Evolutionary conservation across 2,113 vertebrate species (phyloP), one percentile per base, ranked within the genome.

Genomic region (Craseonycteris thonglongyai): DNA sequence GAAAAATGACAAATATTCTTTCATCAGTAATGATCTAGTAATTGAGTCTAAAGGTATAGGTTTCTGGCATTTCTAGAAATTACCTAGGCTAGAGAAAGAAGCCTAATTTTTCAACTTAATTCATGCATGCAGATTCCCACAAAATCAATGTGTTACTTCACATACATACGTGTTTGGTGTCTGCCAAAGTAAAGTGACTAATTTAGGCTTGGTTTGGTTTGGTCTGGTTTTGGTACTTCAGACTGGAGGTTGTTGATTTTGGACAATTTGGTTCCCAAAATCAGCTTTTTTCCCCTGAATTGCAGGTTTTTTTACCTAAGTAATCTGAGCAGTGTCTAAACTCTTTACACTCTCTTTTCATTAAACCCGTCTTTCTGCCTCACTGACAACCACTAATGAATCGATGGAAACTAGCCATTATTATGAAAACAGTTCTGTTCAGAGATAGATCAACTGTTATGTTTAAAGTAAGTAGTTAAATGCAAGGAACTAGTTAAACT

Each of bases 161-260:
- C 28, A 11, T 0, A 14, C 0, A 4, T 0, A 7, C 19, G 26
- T 6, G 19, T 14, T 14, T 47, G 6, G 40, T 51, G 10, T 7
- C 38, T 49, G 45, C 49, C 63, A n/a, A 12, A 28, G 47, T 9
- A 4, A 49, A 81, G 38, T 12, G 30, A 51, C 3, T 13, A 24
- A 6, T 6, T 3, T 28, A 30, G 40, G 58, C 24, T 45, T 22
- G 9, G 33, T 11, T 45, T 28, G 2, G 47, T 33, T 47, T 35
- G 28, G 47, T 33, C 40, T 35, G 28, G 45, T 16, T 33, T 83
- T 6, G 45, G 47, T 8, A 14, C 7, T 81, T 12, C 35, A 16
- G 47, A 54, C 21, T 19, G 7, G 13, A 54, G 28, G 15, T 35
- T 47, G 56, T 35, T 33, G 30, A 11, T 38, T 38, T 26, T n/a